These are phyloP conservation scores for Dryas iulia DNA, from an alignment of 1,140 invertebrate species.

Conservation along the genomic window DNA sequence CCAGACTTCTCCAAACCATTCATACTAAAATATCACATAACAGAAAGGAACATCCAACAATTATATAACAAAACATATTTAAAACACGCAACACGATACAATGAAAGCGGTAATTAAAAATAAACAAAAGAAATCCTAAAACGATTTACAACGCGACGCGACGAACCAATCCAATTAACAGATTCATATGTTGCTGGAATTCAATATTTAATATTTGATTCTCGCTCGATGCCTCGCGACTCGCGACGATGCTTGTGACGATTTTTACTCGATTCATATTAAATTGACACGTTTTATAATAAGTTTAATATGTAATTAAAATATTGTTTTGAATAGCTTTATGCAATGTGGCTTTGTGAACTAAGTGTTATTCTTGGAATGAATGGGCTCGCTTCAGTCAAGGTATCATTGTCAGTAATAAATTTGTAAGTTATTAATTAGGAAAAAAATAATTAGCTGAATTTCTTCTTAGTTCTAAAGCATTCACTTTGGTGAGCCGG, in stretches of 20 bases:
- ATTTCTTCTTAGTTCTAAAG: no score
- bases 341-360: no score
- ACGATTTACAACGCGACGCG: not conserved
- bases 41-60: not conserved
- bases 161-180: not conserved
- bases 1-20: not conserved
- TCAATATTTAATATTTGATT: not conserved
- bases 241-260: no score
- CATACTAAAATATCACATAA: not conserved
- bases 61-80: not conserved
- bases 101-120: not conserved
- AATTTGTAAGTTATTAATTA: no score
- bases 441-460: no score
- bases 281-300: not conserved
- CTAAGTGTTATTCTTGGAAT: no score
- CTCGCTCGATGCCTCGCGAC: not conserved
- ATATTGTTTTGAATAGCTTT: no score
- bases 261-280: not conserved
- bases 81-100: not conserved
- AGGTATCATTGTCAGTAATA: no score
- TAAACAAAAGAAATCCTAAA: not conserved
- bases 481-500: no score
- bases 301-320: no score
- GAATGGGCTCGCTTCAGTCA: no score
- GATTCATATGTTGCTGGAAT: not conserved